Evolutionary conservation across 2,888 invertebrate species (phyloP), one percentile per base, ranked within the genome.

Genomic region (Sceliomorpha sp.): DNA sequence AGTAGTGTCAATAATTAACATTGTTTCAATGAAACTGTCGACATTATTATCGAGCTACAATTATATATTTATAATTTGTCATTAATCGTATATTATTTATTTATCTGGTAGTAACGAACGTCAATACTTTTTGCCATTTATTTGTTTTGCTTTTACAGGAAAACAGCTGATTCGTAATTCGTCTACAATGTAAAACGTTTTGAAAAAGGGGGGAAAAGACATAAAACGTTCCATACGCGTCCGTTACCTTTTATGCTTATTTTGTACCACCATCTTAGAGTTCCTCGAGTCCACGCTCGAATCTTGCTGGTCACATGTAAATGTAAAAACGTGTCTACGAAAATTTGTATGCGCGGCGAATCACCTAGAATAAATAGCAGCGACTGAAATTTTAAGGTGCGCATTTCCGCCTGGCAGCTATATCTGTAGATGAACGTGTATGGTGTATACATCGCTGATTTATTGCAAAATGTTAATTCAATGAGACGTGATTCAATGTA

Each of bases 381-480:
- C 55, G 66, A 51, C 60, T 66, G 50, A 62, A 70, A 66, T 70
- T 70, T 64, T 60, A 66, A 66, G 66, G 60, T 45, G 64, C 66
- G 64, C 66, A 64, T 70, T 70, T 70, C 66, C 70, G 66, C 55
- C 56, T 58, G 68, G 62, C 68, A 68, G 62, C 47, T 68, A 68
- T 62, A 56, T 62, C 62, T 68, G 62, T 51, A 62, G 62, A 58
- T 62, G 56, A 58, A 62, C 62, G 68, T 68, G 62, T 56, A 68
- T 50, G 64, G 64, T 51, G 69, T 70, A 58, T 60, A 63, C 50
- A 60, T 70, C 29, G 56, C 44, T 70, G 60, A 70, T 70, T 64
- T 70, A 70, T 39, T 40, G 37, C 60, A 51, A 51, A 64, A 64
- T 47, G 64, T 64, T 69, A 69, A 69, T 70, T 64, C 50, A 45